Conservation (phyloP, 2,797 vertebrate genomes). For the Momotus momota region DNA sequence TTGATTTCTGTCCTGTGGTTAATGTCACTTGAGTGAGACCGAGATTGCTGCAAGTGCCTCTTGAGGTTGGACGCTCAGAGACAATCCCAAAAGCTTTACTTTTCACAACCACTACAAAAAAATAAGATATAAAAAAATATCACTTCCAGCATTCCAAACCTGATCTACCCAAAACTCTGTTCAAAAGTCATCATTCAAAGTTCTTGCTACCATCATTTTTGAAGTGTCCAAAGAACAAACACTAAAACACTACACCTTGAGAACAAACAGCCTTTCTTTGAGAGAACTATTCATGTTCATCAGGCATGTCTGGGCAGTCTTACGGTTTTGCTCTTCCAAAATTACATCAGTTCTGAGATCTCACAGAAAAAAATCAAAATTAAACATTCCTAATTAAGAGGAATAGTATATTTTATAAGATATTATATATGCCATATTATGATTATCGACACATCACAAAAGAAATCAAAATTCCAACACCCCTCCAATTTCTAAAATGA, state of each 20-base stretch:
- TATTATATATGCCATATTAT: not conserved
- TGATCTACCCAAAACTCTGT: not conserved
- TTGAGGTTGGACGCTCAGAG: not conserved
- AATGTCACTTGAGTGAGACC: not conserved
- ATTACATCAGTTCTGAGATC: not conserved
- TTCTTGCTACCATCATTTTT: not conserved
- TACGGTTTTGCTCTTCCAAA: not conserved
- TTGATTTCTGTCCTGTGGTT: constrained; percentile 2
- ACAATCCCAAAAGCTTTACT: not conserved
- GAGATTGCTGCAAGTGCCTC: not conserved
- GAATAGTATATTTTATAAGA: not conserved
- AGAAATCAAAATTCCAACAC: not conserved
- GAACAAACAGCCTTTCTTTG: not conserved
- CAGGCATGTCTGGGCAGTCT: not conserved
- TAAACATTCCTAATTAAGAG: not conserved
- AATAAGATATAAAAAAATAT: not conserved
- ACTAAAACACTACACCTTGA: not conserved
- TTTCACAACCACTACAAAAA: not conserved
- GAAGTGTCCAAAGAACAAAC: not conserved
- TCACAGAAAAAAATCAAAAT: not conserved
- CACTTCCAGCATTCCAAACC: not conserved
- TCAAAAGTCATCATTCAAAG: not conserved
- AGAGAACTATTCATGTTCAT: not conserved
- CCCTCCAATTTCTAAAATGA: not conserved
- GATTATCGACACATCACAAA: not conserved